Evolutionary conservation across 2,888 invertebrate species (phyloP).

Genomic region (Mythimna loreyi): DNA sequence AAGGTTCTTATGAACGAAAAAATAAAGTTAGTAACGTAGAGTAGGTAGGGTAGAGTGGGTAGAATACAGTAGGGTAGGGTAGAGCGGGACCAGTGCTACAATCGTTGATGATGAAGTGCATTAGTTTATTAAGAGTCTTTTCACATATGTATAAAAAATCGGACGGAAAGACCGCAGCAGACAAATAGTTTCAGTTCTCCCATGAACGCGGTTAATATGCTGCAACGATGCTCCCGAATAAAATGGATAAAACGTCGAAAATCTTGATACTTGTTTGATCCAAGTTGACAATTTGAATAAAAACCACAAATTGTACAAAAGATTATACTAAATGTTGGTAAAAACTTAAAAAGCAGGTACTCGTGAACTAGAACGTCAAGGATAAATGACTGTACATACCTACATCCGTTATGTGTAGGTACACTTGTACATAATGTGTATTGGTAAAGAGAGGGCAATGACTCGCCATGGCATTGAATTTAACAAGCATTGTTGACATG

Average conservation of each 20-base stretch:
- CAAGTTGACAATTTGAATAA: background rate
- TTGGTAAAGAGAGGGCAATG: conserved; percentile 29
- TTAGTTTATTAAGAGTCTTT: no score
- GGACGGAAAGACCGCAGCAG: no score
- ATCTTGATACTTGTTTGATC: background rate
- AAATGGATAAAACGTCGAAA: background rate
- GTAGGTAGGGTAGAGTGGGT: no score
- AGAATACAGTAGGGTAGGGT: no score
- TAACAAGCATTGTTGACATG: background rate
- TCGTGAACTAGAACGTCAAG: conserved; percentile 10
- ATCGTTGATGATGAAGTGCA: no score
- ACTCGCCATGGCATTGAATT: conserved; percentile 33
- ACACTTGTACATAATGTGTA: background rate
- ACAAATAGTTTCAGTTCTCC: no score
- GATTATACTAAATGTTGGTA: background rate
- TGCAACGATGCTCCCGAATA: background rate
- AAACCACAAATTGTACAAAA: conserved; percentile 11
- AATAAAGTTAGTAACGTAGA: no score
- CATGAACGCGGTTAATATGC: no score
- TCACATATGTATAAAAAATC: no score
- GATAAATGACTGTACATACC: background rate
- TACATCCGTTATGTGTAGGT: background rate
- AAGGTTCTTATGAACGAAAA: no score
- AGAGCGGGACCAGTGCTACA: no score
- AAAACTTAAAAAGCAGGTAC: background rate